Base-by-base conservation (phyloP, 2,797 vertebrate genomes). In the Gouania willdenowi region DNA sequence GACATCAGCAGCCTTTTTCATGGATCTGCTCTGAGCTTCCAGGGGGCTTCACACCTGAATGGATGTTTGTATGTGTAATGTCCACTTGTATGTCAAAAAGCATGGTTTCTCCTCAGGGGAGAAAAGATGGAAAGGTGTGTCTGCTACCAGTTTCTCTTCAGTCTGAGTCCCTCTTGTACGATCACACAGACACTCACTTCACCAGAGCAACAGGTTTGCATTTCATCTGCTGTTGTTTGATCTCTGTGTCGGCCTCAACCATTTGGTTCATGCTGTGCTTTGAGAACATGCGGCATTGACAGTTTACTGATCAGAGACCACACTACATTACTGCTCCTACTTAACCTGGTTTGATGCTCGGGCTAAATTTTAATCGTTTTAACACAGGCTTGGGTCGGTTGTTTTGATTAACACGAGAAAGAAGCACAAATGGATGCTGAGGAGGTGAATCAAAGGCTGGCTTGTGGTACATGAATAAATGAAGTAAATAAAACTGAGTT, bases 171-270 rank as follows among this genome's bases (percentile, higher is more conserved):
- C n/a, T 51, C 29, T 48, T 47, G 57, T 41, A 53, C 61, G 35
- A 51, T 57, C 43, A 55, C 19, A 31, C n/a, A 9, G 34, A 13
- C 17, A 15, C 33, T 27, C 25, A 44, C 51, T 49, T 26, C 33
- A 23, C 40, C 11, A 13, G 45, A 71, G 52, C 57, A 35, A 43
- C 18, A 41, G 41, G 39, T 26, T 22, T 19, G 45, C 41, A 66
- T 68, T 66, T 70, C 54, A 47, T 71, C 60, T 59, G 41, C 44
- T 12, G 26, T 12, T 29, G 57, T 74, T 59, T 76, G 71, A 77
- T 71, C 62, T 62, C 22, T 29, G 18, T 7, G 32, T 66, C 58
- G 34, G 43, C 54, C 41, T 46, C 13, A 14, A 8, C 22, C 32
- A 28, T 44, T 22, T 23, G 21, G 19, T 36, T 61, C 31, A 10